Percentiles rank a stretch among this genome's conserved stretches.
phyloP scores from a whole-genome alignment of 2,888 invertebrate species.

The Dione vanillae region DNA sequence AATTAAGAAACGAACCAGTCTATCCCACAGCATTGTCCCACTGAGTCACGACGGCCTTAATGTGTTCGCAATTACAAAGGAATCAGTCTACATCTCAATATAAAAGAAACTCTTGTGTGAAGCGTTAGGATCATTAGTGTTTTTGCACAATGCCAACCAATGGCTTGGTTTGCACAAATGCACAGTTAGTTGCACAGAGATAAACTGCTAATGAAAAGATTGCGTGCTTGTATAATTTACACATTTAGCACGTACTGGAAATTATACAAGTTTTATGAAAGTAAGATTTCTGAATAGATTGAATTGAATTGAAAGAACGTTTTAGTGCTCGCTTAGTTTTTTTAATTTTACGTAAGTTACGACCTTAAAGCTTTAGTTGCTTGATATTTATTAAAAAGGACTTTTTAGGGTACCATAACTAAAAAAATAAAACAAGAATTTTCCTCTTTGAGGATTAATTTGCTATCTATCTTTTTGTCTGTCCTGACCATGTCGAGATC shows the following conservation, averaged over 20 bases:
- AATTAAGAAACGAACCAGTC: too few relatives aligned
- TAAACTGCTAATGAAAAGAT: constrained; percentile 45
- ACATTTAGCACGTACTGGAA: constrained; percentile 29
- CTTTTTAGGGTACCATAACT: too few relatives aligned
- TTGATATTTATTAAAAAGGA: not conserved
- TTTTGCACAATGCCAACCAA: constrained; percentile 34
- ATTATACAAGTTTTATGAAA: constrained; percentile 33
- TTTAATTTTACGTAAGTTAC: not conserved
- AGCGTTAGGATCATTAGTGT: constrained; percentile 36
- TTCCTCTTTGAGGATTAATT: too few relatives aligned
- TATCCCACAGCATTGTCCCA: too few relatives aligned
- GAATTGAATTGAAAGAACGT: constrained; percentile 12
- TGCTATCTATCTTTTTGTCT: too few relatives aligned
- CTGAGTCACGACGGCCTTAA: not conserved
- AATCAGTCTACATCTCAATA: constrained; percentile 23
- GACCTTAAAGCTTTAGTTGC: not conserved
- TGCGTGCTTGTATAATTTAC: constrained; percentile 41
- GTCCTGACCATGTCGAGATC: too few relatives aligned
- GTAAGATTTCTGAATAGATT: constrained; percentile 10
- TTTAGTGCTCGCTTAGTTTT: constrained; percentile 7
- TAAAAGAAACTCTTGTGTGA: constrained; percentile 16
- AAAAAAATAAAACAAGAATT: too few relatives aligned
- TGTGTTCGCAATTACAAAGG: constrained; percentile 29
- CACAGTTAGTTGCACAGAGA: constrained; percentile 38
- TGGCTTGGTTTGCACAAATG: constrained; percentile 30